Conservation (phyloP, 2,797 vertebrate species). For the Mus caroli region DNA sequence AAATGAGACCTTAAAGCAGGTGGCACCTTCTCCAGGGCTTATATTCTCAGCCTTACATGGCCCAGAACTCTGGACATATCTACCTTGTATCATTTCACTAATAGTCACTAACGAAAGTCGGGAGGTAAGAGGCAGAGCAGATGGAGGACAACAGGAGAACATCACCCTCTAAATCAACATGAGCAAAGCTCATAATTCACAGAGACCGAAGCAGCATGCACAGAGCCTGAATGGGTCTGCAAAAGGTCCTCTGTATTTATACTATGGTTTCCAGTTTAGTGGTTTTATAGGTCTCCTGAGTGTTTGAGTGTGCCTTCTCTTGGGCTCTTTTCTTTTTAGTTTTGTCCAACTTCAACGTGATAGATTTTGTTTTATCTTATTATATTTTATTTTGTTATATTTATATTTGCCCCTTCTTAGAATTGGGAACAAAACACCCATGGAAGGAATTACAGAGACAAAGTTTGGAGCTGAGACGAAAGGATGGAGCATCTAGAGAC, state of each 20-base stretch:
- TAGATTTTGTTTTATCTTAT: not conserved
- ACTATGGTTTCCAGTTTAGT: too few species aligned
- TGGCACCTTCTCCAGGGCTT: constrained; percentile 73
- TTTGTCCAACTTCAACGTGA: not conserved
- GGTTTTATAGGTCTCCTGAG: not conserved
- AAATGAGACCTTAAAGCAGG: constrained; percentile 62
- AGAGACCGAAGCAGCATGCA: not conserved
- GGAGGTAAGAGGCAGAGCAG: not conserved
- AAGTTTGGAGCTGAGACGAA: too few species aligned
- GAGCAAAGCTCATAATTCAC: not conserved
- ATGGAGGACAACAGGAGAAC: not conserved
- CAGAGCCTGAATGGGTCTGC: not conserved
- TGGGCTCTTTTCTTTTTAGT: not conserved
- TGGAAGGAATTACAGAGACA: too few species aligned
- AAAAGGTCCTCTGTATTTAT: not conserved
- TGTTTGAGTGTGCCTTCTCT: not conserved
- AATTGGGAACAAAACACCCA: too few species aligned
- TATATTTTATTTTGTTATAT: not conserved
- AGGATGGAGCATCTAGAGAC: too few species aligned
- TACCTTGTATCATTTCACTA: constrained; percentile 82
- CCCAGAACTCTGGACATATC: constrained; percentile 83
- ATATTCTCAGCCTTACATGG: constrained; percentile 76
- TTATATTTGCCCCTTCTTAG: too few species aligned
- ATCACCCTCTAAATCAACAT: too few species aligned
- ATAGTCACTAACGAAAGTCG: constrained; percentile 86